phyloP scores from a whole-genome alignment of 2,888 invertebrate species.

The Ceramica pisi region DNA sequence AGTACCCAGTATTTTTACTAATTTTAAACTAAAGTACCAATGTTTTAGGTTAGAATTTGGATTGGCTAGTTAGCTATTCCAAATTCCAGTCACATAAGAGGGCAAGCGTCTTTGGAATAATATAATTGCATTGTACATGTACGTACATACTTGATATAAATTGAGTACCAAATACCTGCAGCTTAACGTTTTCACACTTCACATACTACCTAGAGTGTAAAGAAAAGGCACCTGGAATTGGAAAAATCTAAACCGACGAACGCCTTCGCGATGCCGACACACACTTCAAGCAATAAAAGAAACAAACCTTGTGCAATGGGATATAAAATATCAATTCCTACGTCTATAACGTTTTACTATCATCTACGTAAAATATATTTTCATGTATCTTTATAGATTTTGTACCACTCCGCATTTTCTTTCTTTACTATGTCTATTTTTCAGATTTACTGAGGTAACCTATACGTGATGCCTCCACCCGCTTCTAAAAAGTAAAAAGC shows the following conservation, averaged over 20 bases:
- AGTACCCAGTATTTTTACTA: too few relatives aligned
- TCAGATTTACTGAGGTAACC: background rate
- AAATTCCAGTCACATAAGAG: too few relatives aligned
- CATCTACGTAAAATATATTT: background rate
- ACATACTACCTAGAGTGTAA: background rate
- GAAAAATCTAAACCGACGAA: background rate
- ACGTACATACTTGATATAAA: too few relatives aligned
- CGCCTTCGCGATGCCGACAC: background rate
- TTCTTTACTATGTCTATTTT: conserved; percentile 4
- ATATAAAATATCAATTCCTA: background rate
- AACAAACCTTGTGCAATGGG: background rate
- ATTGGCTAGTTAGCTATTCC: too few relatives aligned
- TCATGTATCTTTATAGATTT: background rate
- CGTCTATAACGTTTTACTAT: background rate
- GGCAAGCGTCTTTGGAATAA: too few relatives aligned
- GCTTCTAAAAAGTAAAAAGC: background rate
- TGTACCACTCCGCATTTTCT: background rate
- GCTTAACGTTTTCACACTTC: background rate
- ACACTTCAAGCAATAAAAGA: background rate
- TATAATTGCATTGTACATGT: too few relatives aligned
- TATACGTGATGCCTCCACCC: background rate
- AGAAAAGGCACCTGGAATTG: background rate
- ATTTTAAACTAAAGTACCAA: too few relatives aligned
- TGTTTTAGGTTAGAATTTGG: too few relatives aligned
- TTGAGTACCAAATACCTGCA: too few relatives aligned